Base-by-base conservation (phyloP, 2,888 invertebrate genomes). In the Malthinus seriepunctatus region DNA sequence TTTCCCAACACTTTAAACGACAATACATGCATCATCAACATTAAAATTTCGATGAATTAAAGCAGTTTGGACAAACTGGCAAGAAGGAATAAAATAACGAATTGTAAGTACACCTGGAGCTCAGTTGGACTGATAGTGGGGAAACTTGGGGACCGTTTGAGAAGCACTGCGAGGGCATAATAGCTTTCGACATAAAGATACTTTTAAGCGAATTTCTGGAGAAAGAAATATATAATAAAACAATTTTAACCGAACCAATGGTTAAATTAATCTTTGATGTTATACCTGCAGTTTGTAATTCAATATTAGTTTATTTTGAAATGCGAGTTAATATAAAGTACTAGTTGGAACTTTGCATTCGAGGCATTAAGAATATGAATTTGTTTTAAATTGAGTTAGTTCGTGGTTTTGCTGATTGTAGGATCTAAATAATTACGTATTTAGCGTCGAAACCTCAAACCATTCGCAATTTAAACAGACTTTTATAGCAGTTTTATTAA, bases 361-460 rank as follows among this genome's bases (percentile, higher is more conserved):
- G 56, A 56, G 50, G 42, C 46, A 56, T 50, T 55, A 59, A 65
- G 65, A 63, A 63, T 63, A 63, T 60, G 62, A 63, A 56, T 63
- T 62, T 62, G 57, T 63, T 65, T 62, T 51, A 65, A 63, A 64
- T 64, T 61, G 61, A 64, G 63, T 63, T 64, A 61, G 58, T 55
- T 54, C 56, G 46, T 53, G 61, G 60, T 60, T 63, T 62, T 53
- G 59, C 62, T 60, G 64, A 64, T 64, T 64, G 60, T 58, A 56
- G 60, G 59, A 64, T 60, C 63, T 60, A 58, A 60, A 63, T 63
- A 64, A 64, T 64, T 64, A 64, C 56, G 64, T 60, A 62, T 60
- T 63, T 62, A 64, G 56, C 64, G 62, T 59, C 56, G 58, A 60
- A 63, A 62, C 49, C 57, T 39, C 45, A 51, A 51, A 46, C 57